phyloP scores from a whole-genome alignment of 2,113 vertebrate species.

The Phylloscopus whistleri region DNA sequence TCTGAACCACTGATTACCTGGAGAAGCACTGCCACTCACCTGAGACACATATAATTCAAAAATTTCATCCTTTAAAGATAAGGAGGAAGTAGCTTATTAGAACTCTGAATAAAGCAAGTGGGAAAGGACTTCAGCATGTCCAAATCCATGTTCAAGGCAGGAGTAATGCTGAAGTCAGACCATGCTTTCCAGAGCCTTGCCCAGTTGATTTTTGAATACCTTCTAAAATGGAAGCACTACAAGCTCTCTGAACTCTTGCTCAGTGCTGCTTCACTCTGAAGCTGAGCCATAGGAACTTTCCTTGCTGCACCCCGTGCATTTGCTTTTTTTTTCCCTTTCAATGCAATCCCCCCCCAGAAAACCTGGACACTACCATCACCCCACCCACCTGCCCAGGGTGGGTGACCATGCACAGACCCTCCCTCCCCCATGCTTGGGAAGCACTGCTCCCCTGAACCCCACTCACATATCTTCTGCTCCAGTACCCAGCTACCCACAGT shows the following conservation, averaged over 20 bases:
- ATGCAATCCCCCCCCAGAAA: not conserved
- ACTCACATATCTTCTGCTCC: not conserved
- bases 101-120: not conserved
- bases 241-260: not conserved
- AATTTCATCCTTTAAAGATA: not conserved
- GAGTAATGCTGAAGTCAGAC: not conserved
- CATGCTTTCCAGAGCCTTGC: not conserved
- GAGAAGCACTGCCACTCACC: not conserved
- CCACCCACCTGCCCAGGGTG: accelerated
- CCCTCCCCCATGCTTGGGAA: not conserved
- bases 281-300: not conserved
- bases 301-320: not conserved
- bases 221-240: not conserved
- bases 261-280: not conserved
- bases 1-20: not conserved
- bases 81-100: not conserved
- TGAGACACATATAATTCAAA: not conserved
- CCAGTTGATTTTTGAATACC: not conserved
- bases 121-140: not conserved
- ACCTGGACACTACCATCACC: not conserved
- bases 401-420: not conserved
- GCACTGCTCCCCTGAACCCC: not conserved
- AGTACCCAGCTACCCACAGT: not conserved
- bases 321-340: not conserved
- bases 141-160: not conserved